Conservation (phyloP, 2,888 invertebrate genomes). For the Lagria hirta region DNA sequence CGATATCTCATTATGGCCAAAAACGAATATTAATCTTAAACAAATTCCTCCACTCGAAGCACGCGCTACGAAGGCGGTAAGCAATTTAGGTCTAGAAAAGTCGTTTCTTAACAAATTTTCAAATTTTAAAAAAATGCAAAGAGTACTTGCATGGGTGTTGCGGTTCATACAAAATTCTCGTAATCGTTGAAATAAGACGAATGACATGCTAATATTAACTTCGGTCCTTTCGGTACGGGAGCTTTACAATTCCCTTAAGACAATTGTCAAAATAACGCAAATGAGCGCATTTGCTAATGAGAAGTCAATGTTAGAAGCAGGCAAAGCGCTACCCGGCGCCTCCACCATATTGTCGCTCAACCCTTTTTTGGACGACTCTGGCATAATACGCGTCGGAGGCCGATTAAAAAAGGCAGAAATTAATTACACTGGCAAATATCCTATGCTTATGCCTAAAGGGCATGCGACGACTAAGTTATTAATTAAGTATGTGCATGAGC, state of each 20-base stretch:
- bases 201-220: not conserved
- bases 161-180: conserved; percentile 1
- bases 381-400: conserved; percentile 37
- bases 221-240: not conserved
- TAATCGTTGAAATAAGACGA: not conserved
- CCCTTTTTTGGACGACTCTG: conserved; percentile 33
- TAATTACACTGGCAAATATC: conserved; percentile 29
- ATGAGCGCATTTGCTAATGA: not conserved
- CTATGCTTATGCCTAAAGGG: conserved; percentile 34
- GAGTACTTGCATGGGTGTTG: not conserved
- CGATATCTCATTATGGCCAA: not conserved
- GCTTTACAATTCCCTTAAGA: no score
- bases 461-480: conserved; percentile 35
- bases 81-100: not conserved
- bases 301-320: conserved; percentile 10
- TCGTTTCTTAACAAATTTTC: not conserved
- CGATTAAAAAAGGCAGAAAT: conserved; percentile 33
- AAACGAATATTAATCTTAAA: not conserved
- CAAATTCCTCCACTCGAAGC: not conserved
- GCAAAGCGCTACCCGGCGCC: conserved; percentile 20
- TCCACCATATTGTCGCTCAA: conserved; percentile 27
- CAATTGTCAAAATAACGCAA: not conserved
- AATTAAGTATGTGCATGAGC: conserved; percentile 30
- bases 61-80: not conserved
- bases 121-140: not conserved